Evolutionary conservation across 2,113 vertebrate species (phyloP).

Genomic region (Helogale parvula): DNA sequence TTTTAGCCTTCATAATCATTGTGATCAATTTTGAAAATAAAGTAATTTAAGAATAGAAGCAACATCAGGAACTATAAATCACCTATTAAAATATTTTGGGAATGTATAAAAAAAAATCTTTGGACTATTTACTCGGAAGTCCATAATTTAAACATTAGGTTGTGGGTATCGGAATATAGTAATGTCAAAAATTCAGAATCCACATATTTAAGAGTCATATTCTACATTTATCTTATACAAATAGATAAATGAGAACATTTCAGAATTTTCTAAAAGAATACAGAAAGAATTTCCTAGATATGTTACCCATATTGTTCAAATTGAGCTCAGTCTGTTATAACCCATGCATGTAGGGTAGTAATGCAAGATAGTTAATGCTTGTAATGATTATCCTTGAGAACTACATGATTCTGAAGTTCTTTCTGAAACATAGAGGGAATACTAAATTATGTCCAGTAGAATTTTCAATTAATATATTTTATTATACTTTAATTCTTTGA

Average conservation of each 20-base stretch:
- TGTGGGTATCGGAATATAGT: not conserved
- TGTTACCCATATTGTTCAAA: not conserved
- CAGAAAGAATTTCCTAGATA: not conserved
- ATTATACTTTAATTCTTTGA: constrained; percentile 5
- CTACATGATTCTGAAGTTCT: not conserved
- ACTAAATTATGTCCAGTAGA: constrained; percentile 21
- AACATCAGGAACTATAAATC: not conserved
- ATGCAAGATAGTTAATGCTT: not conserved
- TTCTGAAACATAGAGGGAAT: not conserved
- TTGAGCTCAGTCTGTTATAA: not conserved
- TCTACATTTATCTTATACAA: not conserved
- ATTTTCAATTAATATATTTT: not conserved
- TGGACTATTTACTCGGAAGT: not conserved
- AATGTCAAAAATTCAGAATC: not conserved
- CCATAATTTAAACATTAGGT: not conserved
- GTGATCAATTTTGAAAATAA: not conserved
- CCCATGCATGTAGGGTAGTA: not conserved
- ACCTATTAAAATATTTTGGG: not conserved
- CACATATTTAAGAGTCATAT: not conserved
- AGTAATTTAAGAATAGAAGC: not conserved
- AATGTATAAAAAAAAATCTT: not conserved
- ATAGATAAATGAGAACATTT: not conserved
- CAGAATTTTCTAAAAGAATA: not conserved
- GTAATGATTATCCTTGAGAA: not conserved
- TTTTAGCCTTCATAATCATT: not conserved